phyloP scores from a whole-genome alignment of 2,797 vertebrate species.

The Phyllotis vaccarum region DNA sequence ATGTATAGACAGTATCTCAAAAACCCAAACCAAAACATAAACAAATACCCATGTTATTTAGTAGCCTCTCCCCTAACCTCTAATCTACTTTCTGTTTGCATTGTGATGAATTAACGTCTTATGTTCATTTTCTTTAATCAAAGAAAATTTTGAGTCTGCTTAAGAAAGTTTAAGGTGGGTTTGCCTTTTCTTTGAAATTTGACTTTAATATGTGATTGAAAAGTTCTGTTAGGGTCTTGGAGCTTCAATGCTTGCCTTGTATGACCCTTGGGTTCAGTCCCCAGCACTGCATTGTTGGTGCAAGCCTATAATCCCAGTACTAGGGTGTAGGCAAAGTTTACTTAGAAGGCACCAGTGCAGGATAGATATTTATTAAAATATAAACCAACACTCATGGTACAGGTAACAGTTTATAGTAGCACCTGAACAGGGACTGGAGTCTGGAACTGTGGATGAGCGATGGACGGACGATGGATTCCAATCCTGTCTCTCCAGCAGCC shows the following conservation, averaged over 20 bases:
- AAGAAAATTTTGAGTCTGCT: slow-evolving; percentile 23
- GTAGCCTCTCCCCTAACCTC: background rate
- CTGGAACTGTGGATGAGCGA: no score
- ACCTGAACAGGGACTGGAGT: no score
- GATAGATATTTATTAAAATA: no score
- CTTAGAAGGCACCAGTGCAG: no score
- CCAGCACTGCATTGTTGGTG: background rate
- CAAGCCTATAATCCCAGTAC: background rate
- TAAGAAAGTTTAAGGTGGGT: slow-evolving; percentile 30
- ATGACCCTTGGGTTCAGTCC: background rate
- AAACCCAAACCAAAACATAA: background rate
- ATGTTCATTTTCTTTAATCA: background rate
- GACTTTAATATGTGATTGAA: background rate
- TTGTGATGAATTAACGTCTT: background rate
- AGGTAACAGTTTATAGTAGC: no score
- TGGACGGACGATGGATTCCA: no score
- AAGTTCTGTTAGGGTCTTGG: background rate
- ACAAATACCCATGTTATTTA: background rate
- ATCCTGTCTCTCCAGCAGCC: no score
- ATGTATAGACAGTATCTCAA: background rate
- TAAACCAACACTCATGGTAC: no score
- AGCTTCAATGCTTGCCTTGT: background rate
- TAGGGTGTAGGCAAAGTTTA: no score
- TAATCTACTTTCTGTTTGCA: background rate
- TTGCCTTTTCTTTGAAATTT: slow-evolving; percentile 18